A percentile compares a stretch with the other conserved stretches of the same genome.
Evolutionary conservation across 2,113 vertebrate species (phyloP).

Genomic region (cattle (Bos taurus)): ARS-UCD2.0 NC_037334.1:43948001-43948500

Average conservation of each 20-base stretch:
- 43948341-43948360: conserved; percentile 79
- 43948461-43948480: conserved; percentile 71
- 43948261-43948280: conserved; percentile 80
- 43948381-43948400: conserved; percentile 88
- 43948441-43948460: conserved; percentile 80
- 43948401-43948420: conserved; percentile 60
- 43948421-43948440: conserved; percentile 56
- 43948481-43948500: conserved; percentile 78
- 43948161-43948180: conserved; percentile 73
- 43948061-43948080: conserved; percentile 88
- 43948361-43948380: conserved; percentile 78
- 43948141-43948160: conserved; percentile 85
- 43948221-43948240: conserved; percentile 81
- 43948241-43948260: conserved; percentile 91
- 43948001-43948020: conserved; percentile 86
- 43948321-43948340: conserved; percentile 63
- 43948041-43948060: conserved; percentile 88
- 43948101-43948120: conserved; percentile 83
- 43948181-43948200: conserved; percentile 72
- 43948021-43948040: conserved; percentile 90
- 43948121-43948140: conserved; percentile 83
- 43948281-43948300: conserved; percentile 91
- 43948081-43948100: conserved; percentile 82
- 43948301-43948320: conserved; percentile 81
- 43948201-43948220: conserved; percentile 80